Evolutionary conservation across 1,140 invertebrate genomes (phyloP), one percentile per base, ranked within the genome.

Genomic region (Limonius californicus): DNA sequence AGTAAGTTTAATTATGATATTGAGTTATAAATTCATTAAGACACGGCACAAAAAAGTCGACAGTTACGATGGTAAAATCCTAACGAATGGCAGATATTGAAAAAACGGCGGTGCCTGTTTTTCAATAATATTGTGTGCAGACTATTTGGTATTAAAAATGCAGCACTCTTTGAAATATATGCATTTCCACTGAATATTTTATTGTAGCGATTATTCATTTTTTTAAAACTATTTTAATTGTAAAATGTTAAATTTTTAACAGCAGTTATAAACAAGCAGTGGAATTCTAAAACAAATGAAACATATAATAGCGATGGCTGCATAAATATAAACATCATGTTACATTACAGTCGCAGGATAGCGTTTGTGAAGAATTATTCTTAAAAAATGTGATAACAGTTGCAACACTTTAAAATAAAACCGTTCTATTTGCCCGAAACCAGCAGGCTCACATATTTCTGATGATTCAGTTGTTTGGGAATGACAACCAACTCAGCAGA

Each of bases 311-410:
- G 68, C 66, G 61, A 65, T 65, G 64, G 64, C 62, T 62, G 64
- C 69, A 66, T 68, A 70, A 69, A 70, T 68, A 66, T 68, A 67
- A 62, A 68, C 70, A 69, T 61, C 71, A 72, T 72, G 3, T 72
- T 72, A 57, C 63, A 35, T 69, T 59, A 67, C 62, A 53, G 66
- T 59, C 55, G 30, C 59, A 67, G 64, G 68, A 70, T 62, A 65
- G 64, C 63, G 65, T 69, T 61, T 68, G 4, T 4, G 11, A 11
- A 11, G 11, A 11, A 32, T 32, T 32, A 32, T 6, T 32, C 11
- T 61, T 59, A 54, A 32, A 11, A 39, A 55, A 43, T 56, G 58
- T 64, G 53, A 56, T 62, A 14, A 27, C 14, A n/a, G n/a, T n/a
- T n/a, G n/a, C n/a, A n/a, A n/a, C n/a, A n/a, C n/a, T n/a, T n/a